Base-by-base conservation (phyloP, 2,888 invertebrate genomes). In the Adelphocoris suturalis region DNA sequence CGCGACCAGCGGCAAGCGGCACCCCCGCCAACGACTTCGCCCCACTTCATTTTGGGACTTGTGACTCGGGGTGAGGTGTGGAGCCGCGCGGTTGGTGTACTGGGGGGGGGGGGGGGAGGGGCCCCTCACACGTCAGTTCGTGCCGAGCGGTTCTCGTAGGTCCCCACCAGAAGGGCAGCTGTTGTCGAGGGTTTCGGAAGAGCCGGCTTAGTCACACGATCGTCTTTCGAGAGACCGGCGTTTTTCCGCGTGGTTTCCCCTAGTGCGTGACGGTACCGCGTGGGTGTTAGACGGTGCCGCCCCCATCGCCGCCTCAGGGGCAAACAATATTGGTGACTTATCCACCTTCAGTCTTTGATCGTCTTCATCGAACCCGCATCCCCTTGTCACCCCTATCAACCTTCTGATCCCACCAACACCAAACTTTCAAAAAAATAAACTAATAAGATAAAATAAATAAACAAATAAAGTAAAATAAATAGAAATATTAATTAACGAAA, bases 341-440 rank as follows among this genome's bases (percentile, higher is more conserved):
- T 57, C n/a, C 57, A 57, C 57, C 57, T 57, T 16, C n/a, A 5
- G 57, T n/a, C n/a, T n/a, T n/a, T 23, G 27, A 68, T 68, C 23
- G 68, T 68, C 68, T 13, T 68, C 68, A 68, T 27, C 27, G 68
- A 68, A 37, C 68, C 68, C 68, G 23, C 68, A 68, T 68, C 68
- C 68, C 12, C 68, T 27, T 19, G 23, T 11, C 68, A 27, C 61
- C 19, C 61, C n/a, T n/a, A n/a, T 55, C 55, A 55, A 13, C 48
- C 48, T 48, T 48, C 48, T 48, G 9, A 55, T 16, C 55, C 13
- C 13, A 13, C 3, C 55, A 55, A 55, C 55, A 55, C 55, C 48
- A 13, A 55, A 55, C 55, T 13, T n/a, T n/a, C n/a, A n/a, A n/a
- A n/a, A n/a, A n/a, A n/a, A n/a, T n/a, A n/a, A n/a, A n/a, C n/a